Base-by-base conservation (phyloP, 2,888 invertebrate species). In the Lycophotia porphyrea region DNA sequence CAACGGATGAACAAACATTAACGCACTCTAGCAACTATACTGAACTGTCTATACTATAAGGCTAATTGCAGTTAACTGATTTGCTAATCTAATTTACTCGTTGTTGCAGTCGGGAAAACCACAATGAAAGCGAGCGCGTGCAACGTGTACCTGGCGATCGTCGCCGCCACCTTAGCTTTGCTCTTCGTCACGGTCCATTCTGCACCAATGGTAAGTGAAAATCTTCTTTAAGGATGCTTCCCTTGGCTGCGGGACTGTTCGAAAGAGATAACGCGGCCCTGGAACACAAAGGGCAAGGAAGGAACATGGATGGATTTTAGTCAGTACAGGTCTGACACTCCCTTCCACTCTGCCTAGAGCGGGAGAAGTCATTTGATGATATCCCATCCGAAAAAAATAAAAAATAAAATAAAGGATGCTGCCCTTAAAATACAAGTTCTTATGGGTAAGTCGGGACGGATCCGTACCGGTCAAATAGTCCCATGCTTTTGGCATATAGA, bases 181-280 rank as follows among this genome's bases (percentile, higher is more conserved):
- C 91, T 95, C 71, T 85, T 94, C 66, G 87, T 92, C 77, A 88
- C 94, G 58, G 91, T 90, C 5, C 84, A 89, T 47, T 92, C 94
- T 47, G 93, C 94, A 58, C 95, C 95, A 7, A 90, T 95, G 94
- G 96, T 96, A 91, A 92, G 87, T 63, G 13, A 63, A 63, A 63
- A 63, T 39, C 36, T n/a, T 13, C 36, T 15, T 36, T 58, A 58
- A 18, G 31, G 27, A 18, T 18, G 31, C 58, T 55, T 8, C 18
- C 2, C 18, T n/a, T n/a, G n/a, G n/a, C n/a, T n/a, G n/a, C n/a
- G n/a, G n/a, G n/a, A n/a, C n/a, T n/a, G n/a, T n/a, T n/a, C n/a
- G n/a, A n/a, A n/a, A n/a, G n/a, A n/a, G n/a, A n/a, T n/a, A n/a
- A n/a, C n/a, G n/a, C n/a, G n/a, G n/a, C n/a, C n/a, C n/a, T n/a